Percentiles rank a stretch among this genome's conserved stretches.
Conservation (phyloP, 2,888 invertebrate species). For the Panopea generosa region DNA sequence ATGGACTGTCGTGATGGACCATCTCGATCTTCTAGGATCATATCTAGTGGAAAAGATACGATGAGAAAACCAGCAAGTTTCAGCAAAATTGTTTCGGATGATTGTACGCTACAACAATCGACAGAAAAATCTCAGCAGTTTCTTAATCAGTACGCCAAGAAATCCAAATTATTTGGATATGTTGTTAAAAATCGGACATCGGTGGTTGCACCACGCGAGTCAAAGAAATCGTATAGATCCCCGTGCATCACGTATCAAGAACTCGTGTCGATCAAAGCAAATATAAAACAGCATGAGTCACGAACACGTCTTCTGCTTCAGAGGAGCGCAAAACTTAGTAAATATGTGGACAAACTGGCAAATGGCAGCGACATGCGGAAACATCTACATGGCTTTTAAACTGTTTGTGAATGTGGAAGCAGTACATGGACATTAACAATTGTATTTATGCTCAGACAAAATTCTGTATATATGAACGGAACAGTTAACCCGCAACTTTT, state of each 20-base stretch:
- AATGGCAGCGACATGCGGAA: constrained; percentile 26
- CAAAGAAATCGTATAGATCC: constrained; percentile 31
- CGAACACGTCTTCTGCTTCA: constrained; percentile 46
- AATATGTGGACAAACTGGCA: constrained; percentile 45
- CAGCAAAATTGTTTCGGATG: not conserved
- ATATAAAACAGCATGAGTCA: constrained; percentile 44
- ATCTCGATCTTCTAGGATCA: not conserved
- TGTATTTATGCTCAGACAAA: too few relatives aligned
- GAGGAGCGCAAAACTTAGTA: constrained; percentile 50
- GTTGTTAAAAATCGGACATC: constrained; percentile 46
- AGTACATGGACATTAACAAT: too few relatives aligned
- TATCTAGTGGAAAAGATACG: too few relatives aligned
- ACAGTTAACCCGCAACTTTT: too few relatives aligned
- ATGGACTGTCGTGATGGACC: not conserved
- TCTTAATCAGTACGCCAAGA: constrained; percentile 52
- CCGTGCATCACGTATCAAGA: constrained; percentile 57
- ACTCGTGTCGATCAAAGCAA: constrained; percentile 51
- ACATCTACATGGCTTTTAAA: too few relatives aligned
- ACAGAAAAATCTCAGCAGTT: constrained; percentile 42
- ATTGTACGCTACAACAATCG: constrained; percentile 15
- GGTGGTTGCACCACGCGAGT: constrained; percentile 18
- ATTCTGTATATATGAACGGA: too few relatives aligned
- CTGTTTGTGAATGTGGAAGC: too few relatives aligned
- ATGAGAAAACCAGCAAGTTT: too few relatives aligned
- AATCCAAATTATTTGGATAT: constrained; percentile 55